Evolutionary conservation across 2,888 invertebrate species (phyloP), one percentile per base, ranked within the genome.

Genomic region (Amblyjoppa fuscipennis): DNA sequence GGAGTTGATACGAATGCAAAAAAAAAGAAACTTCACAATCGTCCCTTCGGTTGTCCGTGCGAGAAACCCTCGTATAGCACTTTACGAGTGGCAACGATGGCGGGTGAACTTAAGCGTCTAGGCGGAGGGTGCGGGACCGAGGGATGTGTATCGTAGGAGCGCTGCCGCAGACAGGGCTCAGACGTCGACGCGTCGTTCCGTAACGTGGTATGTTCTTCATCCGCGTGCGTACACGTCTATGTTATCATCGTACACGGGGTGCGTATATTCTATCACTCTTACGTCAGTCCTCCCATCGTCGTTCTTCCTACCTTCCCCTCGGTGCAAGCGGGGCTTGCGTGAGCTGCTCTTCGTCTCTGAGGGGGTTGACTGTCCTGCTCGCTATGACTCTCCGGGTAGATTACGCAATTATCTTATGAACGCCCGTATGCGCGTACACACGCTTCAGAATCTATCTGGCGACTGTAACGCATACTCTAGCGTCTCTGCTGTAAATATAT

Each of bases 371-470:
- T 89, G 90, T 89, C 88, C 89, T 88, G 61, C 41, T 79, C 61
- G 69, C 83, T 71, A 49, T 68, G 53, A 66, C 64, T 34, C 31
- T 53, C 31, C 87, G 89, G 90, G 92, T 90, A 90, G 90, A 92
- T 92, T 92, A 92, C 90, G 89, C 92, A 91, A 92, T 92, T 92
- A 92, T 91, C 92, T 92, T 90, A 92, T 91, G 90, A 91, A 90
- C 90, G 90, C 87, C 66, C 88, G 88, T 49, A 16, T 49, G 16
- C 89, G 88, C 88, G 89, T 90, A 90, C 87, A 79, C 75, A 56
- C 71, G 64, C 64, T 80, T 70, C 56, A 73, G 70, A 75, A 41
- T 64, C 51, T 61, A 25, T 41, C 34, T 80, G 56, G 49, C 53
- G 49, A 61, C 64, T 75, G 38, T 75, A 70, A 74, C 49, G 28